phyloP scores from a whole-genome alignment of 2,113 vertebrate species.

The Chelonoidis abingdonii region DNA sequence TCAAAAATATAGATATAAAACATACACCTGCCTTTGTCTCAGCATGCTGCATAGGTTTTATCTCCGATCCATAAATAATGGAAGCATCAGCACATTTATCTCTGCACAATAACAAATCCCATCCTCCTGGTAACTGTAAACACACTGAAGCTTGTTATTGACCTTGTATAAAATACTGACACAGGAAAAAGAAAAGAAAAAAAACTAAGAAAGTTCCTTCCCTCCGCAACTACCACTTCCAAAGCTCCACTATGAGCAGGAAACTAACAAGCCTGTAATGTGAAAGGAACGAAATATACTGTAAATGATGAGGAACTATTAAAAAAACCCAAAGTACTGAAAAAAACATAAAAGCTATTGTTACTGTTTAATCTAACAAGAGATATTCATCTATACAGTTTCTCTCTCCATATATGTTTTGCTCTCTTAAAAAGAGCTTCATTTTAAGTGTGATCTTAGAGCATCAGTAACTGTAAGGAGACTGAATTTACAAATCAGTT shows the following conservation, averaged over 20 bases:
- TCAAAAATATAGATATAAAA: conserved; percentile 78
- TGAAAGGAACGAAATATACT: conserved; percentile 19
- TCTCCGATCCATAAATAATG: conserved; percentile 75
- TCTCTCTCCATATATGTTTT: conserved; percentile 48
- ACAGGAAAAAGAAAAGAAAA: conserved; percentile 2
- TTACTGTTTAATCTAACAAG: conserved; percentile 40
- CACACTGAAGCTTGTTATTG: conserved; percentile 77
- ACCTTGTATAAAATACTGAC: conserved; percentile 74
- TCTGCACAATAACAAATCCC: conserved; percentile 76
- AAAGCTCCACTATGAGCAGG: not conserved
- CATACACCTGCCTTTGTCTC: conserved; percentile 69
- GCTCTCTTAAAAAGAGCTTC: conserved; percentile 42
- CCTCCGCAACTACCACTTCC: not conserved
- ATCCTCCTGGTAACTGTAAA: conserved; percentile 78
- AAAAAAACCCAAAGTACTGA: conserved; percentile 26
- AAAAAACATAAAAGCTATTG: conserved; percentile 52
- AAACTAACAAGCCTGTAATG: not conserved
- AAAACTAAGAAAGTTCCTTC: conserved; percentile 14
- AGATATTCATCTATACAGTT: conserved; percentile 40
- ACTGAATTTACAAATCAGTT: conserved; percentile 52
- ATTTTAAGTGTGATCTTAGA: conserved; percentile 25
- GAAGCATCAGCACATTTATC: conserved; percentile 74
- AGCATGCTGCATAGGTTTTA: conserved; percentile 66
- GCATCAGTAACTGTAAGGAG: not conserved
- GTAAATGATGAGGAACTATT: conserved; percentile 9